Evolutionary conservation across 53 echinoderm and acorn worm species (phyloP).

Genomic region (Paelopatides confundens): DNA sequence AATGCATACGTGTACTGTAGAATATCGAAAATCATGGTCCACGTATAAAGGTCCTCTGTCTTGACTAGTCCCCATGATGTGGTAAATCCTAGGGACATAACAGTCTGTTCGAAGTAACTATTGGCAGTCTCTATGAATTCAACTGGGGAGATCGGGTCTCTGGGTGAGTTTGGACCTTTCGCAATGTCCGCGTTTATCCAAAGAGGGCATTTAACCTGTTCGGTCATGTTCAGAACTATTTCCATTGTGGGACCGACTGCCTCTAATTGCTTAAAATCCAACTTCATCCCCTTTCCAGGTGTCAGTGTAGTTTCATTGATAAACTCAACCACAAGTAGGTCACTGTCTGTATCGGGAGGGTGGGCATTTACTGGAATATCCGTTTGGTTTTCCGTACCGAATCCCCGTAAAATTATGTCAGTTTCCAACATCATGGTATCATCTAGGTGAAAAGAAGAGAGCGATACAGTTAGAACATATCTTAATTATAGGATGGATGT

Average conservation of each 20-base stretch:
- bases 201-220: slow-evolving; percentile 63
- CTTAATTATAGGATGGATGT: too few species aligned
- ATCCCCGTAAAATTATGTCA: slow-evolving; percentile 73
- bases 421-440: slow-evolving; percentile 88
- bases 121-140: slow-evolving; percentile 68
- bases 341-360: slow-evolving; percentile 71
- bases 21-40: slow-evolving; percentile 87
- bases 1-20: slow-evolving; percentile 69
- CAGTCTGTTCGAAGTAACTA: slow-evolving; percentile 69
- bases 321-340: slow-evolving; percentile 68
- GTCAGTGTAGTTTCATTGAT: slow-evolving; percentile 48
- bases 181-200: slow-evolving; percentile 85
- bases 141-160: slow-evolving; percentile 67
- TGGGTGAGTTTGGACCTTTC: slow-evolving; percentile 79
- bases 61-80: slow-evolving; percentile 22
- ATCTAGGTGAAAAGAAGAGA: slow-evolving; percentile 37
- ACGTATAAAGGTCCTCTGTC: slow-evolving; percentile 72
- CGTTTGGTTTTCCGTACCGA: slow-evolving; percentile 73
- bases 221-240: slow-evolving; percentile 52
- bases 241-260: slow-evolving; percentile 74
- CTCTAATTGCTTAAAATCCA: slow-evolving; percentile 81
- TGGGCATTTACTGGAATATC: slow-evolving; percentile 78
- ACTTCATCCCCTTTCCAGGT: slow-evolving; percentile 75
- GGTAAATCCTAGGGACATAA: slow-evolving; percentile 78
- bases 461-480: too few species aligned